A percentile compares a stretch with the other conserved stretches of the same genome.
Evolutionary conservation across 2,797 vertebrate species (phyloP).

Genomic region (Halcyon smyrnensis): DNA sequence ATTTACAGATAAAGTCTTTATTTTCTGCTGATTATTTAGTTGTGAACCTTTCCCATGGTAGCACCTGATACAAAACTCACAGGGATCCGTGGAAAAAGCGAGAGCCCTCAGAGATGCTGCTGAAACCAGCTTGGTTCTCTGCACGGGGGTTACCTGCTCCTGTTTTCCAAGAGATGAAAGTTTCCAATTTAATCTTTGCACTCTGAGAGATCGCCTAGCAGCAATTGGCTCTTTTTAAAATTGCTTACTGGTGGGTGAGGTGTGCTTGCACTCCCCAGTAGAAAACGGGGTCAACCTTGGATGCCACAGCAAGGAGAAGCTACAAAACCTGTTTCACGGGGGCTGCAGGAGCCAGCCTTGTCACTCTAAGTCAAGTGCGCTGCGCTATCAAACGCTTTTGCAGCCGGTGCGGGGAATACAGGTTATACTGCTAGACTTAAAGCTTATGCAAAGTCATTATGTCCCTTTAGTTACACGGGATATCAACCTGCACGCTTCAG

Average conservation of each 20-base stretch:
- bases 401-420: slow-evolving; percentile 12
- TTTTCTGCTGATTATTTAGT: neutral
- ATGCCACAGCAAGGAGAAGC: neutral
- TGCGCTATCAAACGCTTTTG: neutral
- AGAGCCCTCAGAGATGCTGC: neutral
- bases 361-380: neutral
- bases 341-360: neutral
- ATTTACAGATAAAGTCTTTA: neutral
- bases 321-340: neutral
- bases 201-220: neutral
- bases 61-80: neutral
- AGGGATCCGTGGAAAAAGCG: neutral
- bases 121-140: neutral
- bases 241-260: neutral
- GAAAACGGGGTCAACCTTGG: neutral
- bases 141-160: neutral
- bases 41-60: neutral
- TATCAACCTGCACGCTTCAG: slow-evolving; percentile 70
- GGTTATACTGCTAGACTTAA: slow-evolving; percentile 68
- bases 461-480: slow-evolving; percentile 69
- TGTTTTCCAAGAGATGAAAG: neutral
- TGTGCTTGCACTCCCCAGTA: neutral
- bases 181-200: slow-evolving; percentile 11
- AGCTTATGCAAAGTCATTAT: slow-evolving; percentile 76
- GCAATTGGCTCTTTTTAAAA: neutral